phyloP scores from a whole-genome alignment of 2,797 vertebrate species.

The Delichon dasypus region DNA sequence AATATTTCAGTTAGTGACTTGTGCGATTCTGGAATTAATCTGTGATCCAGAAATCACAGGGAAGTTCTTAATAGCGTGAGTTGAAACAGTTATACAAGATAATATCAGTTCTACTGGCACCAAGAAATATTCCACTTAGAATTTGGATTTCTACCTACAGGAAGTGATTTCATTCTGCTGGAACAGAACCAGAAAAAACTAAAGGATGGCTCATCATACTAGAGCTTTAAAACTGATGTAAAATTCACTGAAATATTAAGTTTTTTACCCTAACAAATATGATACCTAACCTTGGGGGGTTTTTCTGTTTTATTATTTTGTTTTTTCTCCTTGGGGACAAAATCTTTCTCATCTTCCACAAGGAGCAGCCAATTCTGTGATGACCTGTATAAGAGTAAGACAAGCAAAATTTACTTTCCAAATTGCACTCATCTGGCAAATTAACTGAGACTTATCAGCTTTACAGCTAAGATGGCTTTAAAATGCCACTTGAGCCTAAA shows the following conservation, averaged over 20 bases:
- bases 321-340: neutral
- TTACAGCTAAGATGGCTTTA: neutral
- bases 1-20: slow-evolving; percentile 34
- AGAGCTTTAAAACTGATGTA: neutral
- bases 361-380: neutral
- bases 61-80: neutral
- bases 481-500: neutral
- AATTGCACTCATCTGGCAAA: neutral
- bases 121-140: neutral
- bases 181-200: neutral
- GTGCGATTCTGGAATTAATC: slow-evolving; percentile 15
- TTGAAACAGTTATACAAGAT: slow-evolving; percentile 11
- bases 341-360: neutral
- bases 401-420: neutral
- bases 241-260: neutral
- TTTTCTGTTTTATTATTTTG: neutral
- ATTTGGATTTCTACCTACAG: neutral
- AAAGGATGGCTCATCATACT: neutral
- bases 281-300: rapidly evolving
- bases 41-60: slow-evolving; percentile 2
- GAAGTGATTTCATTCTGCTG: slow-evolving; percentile 12
- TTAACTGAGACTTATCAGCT: neutral
- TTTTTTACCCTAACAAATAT: neutral
- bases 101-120: neutral
- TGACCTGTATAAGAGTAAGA: neutral